Evolutionary conservation across 1,140 invertebrate species (phyloP).

Genomic region (Leptonema lineaticorne): DNA sequence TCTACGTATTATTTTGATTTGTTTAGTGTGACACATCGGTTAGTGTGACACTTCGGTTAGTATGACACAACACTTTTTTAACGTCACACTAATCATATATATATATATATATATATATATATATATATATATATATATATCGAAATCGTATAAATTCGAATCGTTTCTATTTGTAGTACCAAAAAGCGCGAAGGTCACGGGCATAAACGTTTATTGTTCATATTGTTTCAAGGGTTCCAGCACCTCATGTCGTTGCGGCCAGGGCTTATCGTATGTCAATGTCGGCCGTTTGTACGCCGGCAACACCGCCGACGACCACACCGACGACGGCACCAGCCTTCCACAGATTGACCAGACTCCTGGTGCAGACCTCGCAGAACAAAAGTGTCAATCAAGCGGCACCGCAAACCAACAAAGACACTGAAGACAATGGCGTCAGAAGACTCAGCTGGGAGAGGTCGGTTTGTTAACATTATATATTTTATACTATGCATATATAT

Average conservation of each 20-base stretch:
- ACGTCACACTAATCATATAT: too few species aligned
- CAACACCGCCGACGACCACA: conserved; percentile 19
- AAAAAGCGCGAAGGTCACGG: background rate
- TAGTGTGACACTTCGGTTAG: too few species aligned
- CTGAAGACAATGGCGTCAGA: conserved; percentile 59
- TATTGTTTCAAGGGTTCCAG: conserved; percentile 57
- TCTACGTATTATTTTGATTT: too few species aligned
- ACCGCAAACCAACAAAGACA: conserved; percentile 33
- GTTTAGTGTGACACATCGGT: too few species aligned
- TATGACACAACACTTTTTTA: too few species aligned
- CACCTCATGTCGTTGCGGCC: conserved; percentile 59
- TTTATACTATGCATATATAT: background rate
- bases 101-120: background rate
- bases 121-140: background rate
- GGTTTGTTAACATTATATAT: conserved; percentile 30
- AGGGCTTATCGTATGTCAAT: conserved; percentile 56
- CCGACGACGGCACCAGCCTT: conserved; percentile 54
- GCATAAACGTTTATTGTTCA: background rate
- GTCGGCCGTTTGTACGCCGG: conserved; percentile 2
- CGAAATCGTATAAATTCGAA: background rate
- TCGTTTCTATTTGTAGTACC: background rate
- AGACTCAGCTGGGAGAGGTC: conserved; percentile 80
- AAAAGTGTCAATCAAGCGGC: conserved; percentile 36
- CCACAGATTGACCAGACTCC: conserved; percentile 65
- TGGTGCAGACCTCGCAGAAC: conserved; percentile 43